phyloP scores from a whole-genome alignment of 2,888 invertebrate genomes.

The Callinectes sapidus region DNA sequence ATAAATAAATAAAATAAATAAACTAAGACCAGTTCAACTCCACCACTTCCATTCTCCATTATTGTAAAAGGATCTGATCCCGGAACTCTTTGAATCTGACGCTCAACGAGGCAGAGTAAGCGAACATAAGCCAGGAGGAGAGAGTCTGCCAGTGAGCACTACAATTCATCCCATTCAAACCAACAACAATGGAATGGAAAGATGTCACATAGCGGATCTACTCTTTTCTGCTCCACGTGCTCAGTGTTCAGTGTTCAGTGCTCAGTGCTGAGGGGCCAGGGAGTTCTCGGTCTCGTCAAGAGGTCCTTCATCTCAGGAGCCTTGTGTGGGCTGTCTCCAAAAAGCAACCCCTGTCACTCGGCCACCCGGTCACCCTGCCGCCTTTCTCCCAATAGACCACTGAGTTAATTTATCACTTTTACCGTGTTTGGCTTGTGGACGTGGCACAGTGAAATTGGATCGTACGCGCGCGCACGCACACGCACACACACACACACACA shows the following conservation, averaged over 20 bases:
- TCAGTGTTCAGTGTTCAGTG: no score
- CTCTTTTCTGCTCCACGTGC: neutral
- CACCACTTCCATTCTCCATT: neutral
- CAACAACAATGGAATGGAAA: neutral
- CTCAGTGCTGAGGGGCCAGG: no score
- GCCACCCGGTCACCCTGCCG: neutral
- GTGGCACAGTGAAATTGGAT: conserved; percentile 20
- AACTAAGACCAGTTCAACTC: neutral
- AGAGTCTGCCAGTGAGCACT: neutral
- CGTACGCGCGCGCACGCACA: neutral
- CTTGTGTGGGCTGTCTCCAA: neutral
- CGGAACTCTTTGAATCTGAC: neutral
- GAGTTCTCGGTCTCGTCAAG: neutral
- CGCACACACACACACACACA: conserved; percentile 35
- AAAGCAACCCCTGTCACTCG: neutral
- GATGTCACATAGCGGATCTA: neutral
- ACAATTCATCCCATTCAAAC: neutral
- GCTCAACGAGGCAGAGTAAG: neutral
- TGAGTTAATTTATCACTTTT: neutral
- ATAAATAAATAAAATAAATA: neutral
- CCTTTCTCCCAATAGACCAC: neutral
- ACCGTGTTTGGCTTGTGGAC: neutral
- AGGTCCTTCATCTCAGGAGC: neutral
- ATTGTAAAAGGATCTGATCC: neutral
- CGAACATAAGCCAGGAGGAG: neutral